Evolutionary conservation across 2,888 invertebrate species (phyloP).

Genomic region (Lycocerus yunnanus): DNA sequence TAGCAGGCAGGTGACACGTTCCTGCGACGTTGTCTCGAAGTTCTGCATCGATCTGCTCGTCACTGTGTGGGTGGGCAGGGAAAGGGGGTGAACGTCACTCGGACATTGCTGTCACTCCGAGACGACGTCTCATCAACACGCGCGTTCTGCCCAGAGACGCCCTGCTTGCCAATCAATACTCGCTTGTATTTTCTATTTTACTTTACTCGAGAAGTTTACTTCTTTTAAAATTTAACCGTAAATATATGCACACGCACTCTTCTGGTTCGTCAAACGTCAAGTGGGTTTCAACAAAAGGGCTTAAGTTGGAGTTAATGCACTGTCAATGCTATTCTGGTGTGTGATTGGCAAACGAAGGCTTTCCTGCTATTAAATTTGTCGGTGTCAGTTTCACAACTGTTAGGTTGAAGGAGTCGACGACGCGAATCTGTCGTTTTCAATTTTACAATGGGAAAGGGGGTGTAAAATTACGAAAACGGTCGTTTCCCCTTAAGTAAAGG

Average conservation of each 20-base stretch:
- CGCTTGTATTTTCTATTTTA: conserved; percentile 22
- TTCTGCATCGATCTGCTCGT: conserved; percentile 8
- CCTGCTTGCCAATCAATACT: conserved; percentile 36
- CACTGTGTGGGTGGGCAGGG: conserved; percentile 24
- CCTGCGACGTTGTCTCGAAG: conserved; percentile 31
- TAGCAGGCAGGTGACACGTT: conserved; percentile 39
- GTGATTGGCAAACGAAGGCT: conserved; percentile 10
- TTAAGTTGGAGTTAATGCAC: conserved; percentile 10
- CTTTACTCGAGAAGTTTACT: neutral
- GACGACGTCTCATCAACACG: conserved; percentile 42
- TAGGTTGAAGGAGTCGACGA: neutral
- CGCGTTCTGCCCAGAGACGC: conserved; percentile 38
- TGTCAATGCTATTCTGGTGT: neutral
- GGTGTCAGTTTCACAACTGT: neutral
- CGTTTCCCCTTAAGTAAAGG: neutral
- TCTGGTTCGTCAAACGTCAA: neutral
- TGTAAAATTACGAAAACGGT: neutral
- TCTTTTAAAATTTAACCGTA: neutral
- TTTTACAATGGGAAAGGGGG: neutral
- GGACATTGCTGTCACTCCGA: conserved; percentile 39
- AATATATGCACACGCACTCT: neutral
- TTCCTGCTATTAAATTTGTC: conserved; percentile 3
- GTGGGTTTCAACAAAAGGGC: neutral
- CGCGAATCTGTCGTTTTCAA: neutral
- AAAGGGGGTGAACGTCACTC: conserved; percentile 33